Evolutionary conservation across 92 coral and sea anemone species (phyloP).

Genomic region (Palythoa grandis): DNA sequence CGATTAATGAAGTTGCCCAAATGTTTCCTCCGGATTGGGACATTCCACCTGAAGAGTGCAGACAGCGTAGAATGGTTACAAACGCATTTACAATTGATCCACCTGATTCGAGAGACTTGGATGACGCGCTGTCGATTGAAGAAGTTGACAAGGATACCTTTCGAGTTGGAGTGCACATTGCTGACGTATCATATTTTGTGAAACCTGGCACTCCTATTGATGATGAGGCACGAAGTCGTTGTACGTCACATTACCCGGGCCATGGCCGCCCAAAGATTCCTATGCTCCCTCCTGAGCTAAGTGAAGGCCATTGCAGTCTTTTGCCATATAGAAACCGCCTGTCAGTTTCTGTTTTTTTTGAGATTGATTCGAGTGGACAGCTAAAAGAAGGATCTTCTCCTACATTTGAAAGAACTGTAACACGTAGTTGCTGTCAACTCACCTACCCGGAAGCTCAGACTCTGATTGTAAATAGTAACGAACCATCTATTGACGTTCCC

Average conservation of each 20-base stretch:
- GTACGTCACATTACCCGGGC: constrained; percentile 83
- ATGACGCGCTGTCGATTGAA: constrained; percentile 87
- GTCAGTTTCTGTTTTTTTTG: constrained; percentile 69
- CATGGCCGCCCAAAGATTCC: constrained; percentile 60
- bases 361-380: constrained; percentile 58
- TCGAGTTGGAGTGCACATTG: constrained; percentile 84
- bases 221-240: constrained; percentile 76
- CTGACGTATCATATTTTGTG: constrained; percentile 91
- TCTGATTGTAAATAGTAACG: constrained; percentile 48
- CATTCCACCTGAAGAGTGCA: constrained; percentile 66
- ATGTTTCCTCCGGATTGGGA: constrained; percentile 56
- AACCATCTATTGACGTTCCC: constrained; percentile 15
- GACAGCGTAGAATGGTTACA: constrained; percentile 36
- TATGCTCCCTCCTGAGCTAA: constrained; percentile 86
- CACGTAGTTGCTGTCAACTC: constrained; percentile 71
- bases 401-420: constrained; percentile 61
- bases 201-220: constrained; percentile 69
- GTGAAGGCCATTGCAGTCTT: constrained; percentile 81
- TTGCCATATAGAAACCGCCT: constrained; percentile 73
- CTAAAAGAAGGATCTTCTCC: constrained; percentile 33
- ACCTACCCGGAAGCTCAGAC: constrained; percentile 76
- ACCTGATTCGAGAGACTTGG: constrained; percentile 73
- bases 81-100: constrained; percentile 94
- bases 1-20: constrained; percentile 36
- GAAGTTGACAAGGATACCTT: constrained; percentile 36